A percentile compares a stretch with the other conserved stretches of the same genome.
phyloP scores from a whole-genome alignment of 2,888 invertebrate species.

The Nezara viridula region DNA sequence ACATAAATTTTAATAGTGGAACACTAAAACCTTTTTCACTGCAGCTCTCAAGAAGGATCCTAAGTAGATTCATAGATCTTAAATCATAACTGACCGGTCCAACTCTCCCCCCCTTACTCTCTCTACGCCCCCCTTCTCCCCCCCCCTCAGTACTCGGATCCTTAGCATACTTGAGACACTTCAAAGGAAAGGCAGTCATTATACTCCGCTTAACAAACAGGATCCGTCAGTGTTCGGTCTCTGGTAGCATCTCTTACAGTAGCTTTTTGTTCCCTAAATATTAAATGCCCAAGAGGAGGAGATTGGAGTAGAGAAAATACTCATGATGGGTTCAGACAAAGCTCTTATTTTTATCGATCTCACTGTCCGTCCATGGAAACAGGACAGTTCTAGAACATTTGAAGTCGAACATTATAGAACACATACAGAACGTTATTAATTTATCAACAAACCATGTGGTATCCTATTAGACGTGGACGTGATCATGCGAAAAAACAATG shows the following conservation, averaged over 20 bases:
- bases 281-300: not conserved
- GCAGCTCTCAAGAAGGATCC: not conserved
- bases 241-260: not conserved
- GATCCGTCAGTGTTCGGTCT: not conserved
- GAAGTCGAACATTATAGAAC: too few relatives aligned
- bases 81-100: not conserved
- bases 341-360: not conserved
- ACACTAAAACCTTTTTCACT: not conserved
- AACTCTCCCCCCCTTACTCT: not conserved
- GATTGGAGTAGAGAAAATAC: not conserved
- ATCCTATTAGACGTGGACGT: too few relatives aligned
- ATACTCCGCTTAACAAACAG: slow-evolving; percentile 16
- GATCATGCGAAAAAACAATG: too few relatives aligned
- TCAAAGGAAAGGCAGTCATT: slow-evolving; percentile 11
- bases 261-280: slow-evolving; percentile 17
- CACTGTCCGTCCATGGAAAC: not conserved
- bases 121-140: not conserved
- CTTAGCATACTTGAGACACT: slow-evolving; percentile 11
- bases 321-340: not conserved
- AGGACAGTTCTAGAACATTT: too few relatives aligned
- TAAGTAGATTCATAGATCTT: not conserved
- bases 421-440: too few relatives aligned
- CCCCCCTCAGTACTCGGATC: not conserved
- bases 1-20: too few relatives aligned
- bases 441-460: too few relatives aligned